A percentile compares a stretch with the other conserved stretches of the same genome.
Evolutionary conservation across 2,113 vertebrate genomes (phyloP).

Genomic region (Gila orcuttii): DNA sequence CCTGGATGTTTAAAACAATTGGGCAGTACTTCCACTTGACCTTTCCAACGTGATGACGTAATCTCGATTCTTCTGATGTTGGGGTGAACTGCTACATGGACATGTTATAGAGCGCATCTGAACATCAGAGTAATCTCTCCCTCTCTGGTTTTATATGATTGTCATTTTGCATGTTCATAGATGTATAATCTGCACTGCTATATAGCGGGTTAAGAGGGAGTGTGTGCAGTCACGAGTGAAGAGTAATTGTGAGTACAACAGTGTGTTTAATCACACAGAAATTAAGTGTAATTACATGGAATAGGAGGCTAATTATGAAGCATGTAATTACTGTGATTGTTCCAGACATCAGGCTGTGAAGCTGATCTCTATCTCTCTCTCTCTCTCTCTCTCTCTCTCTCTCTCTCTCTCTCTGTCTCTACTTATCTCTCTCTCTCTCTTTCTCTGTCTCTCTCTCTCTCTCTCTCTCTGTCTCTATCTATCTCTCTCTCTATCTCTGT

Average conservation of each 20-base stretch:
- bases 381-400: background rate
- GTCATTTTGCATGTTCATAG: no score
- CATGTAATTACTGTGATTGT: constrained; percentile 52
- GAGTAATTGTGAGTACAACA: constrained; percentile 3
- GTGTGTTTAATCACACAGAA: constrained; percentile 50
- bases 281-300: constrained; percentile 48
- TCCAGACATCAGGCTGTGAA: constrained; percentile 21
- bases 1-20: no score
- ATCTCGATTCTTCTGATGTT: background rate
- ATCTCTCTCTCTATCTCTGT: no score
- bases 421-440: background rate
- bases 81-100: background rate
- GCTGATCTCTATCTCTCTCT: constrained; percentile 23
- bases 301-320: constrained; percentile 48
- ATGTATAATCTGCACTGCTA: background rate
- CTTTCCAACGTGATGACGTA: no score
- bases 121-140: no score
- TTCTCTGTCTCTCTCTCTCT: constrained; percentile 8
- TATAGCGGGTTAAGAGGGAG: background rate
- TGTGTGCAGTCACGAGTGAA: background rate
- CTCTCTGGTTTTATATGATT: no score
- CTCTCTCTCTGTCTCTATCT: no score
- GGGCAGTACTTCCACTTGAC: no score
- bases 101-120: no score
- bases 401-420: no score